Evolutionary conservation across 2,113 vertebrate species (phyloP).

Genomic region (Lota lota): DNA sequence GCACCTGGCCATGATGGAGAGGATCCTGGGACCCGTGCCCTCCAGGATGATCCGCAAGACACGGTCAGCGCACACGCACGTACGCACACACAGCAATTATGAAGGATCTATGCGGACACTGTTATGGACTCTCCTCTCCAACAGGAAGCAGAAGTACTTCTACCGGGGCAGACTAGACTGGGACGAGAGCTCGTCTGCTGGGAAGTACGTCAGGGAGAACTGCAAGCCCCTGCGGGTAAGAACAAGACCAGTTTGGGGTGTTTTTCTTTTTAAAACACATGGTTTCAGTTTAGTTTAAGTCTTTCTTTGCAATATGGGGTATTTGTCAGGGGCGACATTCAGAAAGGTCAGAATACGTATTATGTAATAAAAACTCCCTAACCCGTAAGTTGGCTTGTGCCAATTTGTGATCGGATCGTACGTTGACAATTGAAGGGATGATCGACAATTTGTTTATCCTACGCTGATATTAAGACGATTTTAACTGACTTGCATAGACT

Average conservation of each 20-base stretch:
- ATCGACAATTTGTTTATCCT: too few species aligned
- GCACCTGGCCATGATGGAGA: slow-evolving; percentile 98
- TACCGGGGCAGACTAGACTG: slow-evolving; percentile 93
- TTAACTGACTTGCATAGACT: too few species aligned
- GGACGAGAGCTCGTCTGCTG: slow-evolving; percentile 92
- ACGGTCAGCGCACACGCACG: slow-evolving; percentile 69
- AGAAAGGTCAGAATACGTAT: too few species aligned
- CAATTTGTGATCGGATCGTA: too few species aligned
- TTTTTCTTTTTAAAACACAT: too few species aligned
- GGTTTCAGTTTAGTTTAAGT: too few species aligned
- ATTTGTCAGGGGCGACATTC: too few species aligned
- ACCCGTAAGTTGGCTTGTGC: too few species aligned
- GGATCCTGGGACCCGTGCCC: slow-evolving; percentile 92
- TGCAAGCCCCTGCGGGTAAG: slow-evolving; percentile 95
- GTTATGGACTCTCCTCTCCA: neutral
- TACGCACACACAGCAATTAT: neutral
- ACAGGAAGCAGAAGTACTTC: slow-evolving; percentile 97
- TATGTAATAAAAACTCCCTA: too few species aligned
- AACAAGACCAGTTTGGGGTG: neutral
- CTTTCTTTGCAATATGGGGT: too few species aligned
- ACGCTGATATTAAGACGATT: too few species aligned
- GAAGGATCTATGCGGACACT: neutral
- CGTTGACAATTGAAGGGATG: too few species aligned
- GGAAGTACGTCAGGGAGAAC: slow-evolving; percentile 94
- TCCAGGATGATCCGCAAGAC: slow-evolving; percentile 95